These are phyloP conservation scores for Microplitis manilae DNA, from an alignment of 2,888 invertebrate genomes.

Conservation along the genomic window DNA sequence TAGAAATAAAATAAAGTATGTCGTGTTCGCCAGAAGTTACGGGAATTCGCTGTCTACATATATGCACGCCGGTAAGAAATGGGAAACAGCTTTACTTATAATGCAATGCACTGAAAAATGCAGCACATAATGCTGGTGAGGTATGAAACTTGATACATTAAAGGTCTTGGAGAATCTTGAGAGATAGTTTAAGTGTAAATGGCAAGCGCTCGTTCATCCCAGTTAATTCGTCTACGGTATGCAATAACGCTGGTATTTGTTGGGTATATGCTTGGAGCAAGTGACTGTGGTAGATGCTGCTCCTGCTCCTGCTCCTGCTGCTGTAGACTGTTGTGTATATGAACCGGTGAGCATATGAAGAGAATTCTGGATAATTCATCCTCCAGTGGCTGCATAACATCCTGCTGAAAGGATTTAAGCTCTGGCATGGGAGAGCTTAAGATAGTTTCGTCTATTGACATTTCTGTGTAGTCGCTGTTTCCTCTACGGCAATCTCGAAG, in stretches of 20 bases:
- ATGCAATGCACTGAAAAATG: conserved; percentile 5
- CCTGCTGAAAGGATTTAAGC: neutral
- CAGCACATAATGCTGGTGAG: neutral
- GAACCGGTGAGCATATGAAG: conserved; percentile 27
- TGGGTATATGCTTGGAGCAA: neutral
- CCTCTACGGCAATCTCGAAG: neutral
- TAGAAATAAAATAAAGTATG: neutral
- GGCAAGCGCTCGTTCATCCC: conserved; percentile 41
- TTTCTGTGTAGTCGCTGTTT: conserved; percentile 53
- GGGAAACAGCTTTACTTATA: neutral
- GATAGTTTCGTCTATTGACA: conserved; percentile 50
- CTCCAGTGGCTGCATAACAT: conserved; percentile 4
- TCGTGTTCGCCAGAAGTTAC: neutral
- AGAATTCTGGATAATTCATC: conserved; percentile 30
- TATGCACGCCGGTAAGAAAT: no score
- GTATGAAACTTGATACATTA: conserved; percentile 22
- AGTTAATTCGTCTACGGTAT: conserved; percentile 58
- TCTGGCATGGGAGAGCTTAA: conserved; percentile 27
- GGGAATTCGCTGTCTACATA: no score
- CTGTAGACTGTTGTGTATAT: conserved; percentile 13
- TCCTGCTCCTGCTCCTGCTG: no score
- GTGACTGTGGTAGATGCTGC: neutral
- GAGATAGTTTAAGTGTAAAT: conserved; percentile 17
- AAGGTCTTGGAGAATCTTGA: conserved; percentile 16
- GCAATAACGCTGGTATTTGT: conserved; percentile 46